phyloP scores from a whole-genome alignment of 2,888 invertebrate genomes.

The Neoitamus cyanurus region DNA sequence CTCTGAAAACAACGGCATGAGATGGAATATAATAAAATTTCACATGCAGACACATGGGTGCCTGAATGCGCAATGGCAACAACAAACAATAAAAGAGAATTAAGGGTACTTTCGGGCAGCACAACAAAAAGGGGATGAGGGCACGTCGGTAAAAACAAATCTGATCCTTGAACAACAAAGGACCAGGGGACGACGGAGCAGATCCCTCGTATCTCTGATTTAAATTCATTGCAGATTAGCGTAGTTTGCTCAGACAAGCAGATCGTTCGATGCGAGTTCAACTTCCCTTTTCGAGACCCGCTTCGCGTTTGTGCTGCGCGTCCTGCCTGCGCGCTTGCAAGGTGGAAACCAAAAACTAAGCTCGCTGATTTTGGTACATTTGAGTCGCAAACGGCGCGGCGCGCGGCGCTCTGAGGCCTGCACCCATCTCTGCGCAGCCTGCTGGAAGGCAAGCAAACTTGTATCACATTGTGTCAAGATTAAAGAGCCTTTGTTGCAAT shows the following conservation, averaged over 20 bases:
- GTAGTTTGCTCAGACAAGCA: conserved; percentile 53
- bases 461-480: conserved; percentile 39
- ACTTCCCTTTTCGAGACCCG: neutral
- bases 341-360: neutral
- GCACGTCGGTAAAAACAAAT: conserved; percentile 50
- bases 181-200: conserved; percentile 9
- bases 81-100: conserved; percentile 53
- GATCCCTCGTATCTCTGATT: conserved; percentile 47
- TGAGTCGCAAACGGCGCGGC: neutral
- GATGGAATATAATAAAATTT: conserved; percentile 40
- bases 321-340: neutral
- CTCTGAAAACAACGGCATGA: conserved; percentile 35
- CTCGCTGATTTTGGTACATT: conserved; percentile 13
- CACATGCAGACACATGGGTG: conserved; percentile 27
- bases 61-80: conserved; percentile 29
- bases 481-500: neutral
- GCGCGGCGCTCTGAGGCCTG: neutral
- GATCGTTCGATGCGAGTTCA: conserved; percentile 29
- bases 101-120: conserved; percentile 46
- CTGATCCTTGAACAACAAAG: conserved; percentile 52
- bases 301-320: neutral
- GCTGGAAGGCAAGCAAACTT: neutral
- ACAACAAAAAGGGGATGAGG: conserved; percentile 30
- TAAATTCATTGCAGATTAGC: conserved; percentile 54
- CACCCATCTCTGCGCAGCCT: neutral